Percentiles rank a stretch among this genome's conserved stretches.
Evolutionary conservation across 2,113 vertebrate genomes (phyloP).

Genomic region (Nesogale talazaci): DNA sequence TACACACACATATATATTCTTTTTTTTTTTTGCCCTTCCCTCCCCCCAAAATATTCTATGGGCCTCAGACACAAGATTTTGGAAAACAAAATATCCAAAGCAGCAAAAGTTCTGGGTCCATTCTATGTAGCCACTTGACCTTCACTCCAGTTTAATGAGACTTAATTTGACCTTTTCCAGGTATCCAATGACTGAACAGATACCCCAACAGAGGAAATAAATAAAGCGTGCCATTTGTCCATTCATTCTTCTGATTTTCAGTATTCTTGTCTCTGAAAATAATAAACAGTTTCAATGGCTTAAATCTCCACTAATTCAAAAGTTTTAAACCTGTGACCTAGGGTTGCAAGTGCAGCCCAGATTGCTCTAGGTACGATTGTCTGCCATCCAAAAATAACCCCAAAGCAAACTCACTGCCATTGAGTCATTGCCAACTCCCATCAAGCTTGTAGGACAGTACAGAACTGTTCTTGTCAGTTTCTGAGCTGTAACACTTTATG

Average conservation of each 20-base stretch:
- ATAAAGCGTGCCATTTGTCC: neutral
- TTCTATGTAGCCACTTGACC: neutral
- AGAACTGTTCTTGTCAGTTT: too few relatives aligned
- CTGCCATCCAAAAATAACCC: neutral
- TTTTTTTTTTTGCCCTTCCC: too few relatives aligned
- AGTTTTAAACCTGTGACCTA: neutral
- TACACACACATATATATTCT: too few relatives aligned
- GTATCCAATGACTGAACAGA: rapidly evolving
- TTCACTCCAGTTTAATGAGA: slow-evolving; percentile 25
- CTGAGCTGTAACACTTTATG: too few relatives aligned
- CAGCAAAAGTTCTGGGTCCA: neutral
- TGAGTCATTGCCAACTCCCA: too few relatives aligned
- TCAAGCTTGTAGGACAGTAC: too few relatives aligned
- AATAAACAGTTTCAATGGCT: neutral
- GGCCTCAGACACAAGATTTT: neutral
- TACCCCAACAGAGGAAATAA: neutral
- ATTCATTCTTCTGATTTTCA: neutral
- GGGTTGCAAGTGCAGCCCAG: neutral
- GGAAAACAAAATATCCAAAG: neutral
- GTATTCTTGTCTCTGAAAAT: neutral
- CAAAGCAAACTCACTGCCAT: neutral
- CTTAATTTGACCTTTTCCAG: neutral
- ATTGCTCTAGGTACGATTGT: neutral
- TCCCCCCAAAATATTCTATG: neutral
- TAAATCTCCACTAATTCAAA: neutral